Conservation (phyloP, 2,113 vertebrate genomes). For the Sinocyclocheilus anshuiensis region DNA sequence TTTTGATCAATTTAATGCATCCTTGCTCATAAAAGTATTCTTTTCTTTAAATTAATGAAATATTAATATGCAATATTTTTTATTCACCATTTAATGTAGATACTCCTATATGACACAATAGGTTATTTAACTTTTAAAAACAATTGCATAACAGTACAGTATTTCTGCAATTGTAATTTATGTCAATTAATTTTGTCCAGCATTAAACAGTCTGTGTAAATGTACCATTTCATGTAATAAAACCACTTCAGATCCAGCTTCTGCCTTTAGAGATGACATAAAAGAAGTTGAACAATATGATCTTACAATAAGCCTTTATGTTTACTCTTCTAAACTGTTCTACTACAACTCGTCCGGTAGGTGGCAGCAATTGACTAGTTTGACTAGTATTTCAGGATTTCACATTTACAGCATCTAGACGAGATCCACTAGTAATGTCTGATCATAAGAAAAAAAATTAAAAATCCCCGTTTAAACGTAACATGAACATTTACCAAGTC, state of each 20-base stretch:
- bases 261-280: not conserved
- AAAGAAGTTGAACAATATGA: not conserved
- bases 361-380: conserved; percentile 2
- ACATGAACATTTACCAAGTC: not conserved
- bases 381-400: not conserved
- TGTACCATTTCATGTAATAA: not conserved
- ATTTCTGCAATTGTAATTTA: not conserved
- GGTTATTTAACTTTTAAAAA: not conserved
- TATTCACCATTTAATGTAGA: not conserved
- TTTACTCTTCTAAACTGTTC: not conserved
- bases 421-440: not conserved
- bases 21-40: not conserved
- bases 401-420: not conserved
- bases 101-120: not conserved
- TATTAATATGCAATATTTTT: too few relatives aligned
- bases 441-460: not conserved
- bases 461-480: not conserved
- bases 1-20: not conserved
- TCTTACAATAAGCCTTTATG: not conserved
- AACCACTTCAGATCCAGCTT: not conserved
- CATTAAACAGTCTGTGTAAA: not conserved
- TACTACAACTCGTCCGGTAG: not conserved
- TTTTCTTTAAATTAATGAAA: not conserved
- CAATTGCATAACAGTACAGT: not conserved
- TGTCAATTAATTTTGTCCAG: not conserved